These are phyloP conservation scores for Coregonus sp. DNA, from an alignment of 2,797 vertebrate species.

Conservation along the genomic window DNA sequence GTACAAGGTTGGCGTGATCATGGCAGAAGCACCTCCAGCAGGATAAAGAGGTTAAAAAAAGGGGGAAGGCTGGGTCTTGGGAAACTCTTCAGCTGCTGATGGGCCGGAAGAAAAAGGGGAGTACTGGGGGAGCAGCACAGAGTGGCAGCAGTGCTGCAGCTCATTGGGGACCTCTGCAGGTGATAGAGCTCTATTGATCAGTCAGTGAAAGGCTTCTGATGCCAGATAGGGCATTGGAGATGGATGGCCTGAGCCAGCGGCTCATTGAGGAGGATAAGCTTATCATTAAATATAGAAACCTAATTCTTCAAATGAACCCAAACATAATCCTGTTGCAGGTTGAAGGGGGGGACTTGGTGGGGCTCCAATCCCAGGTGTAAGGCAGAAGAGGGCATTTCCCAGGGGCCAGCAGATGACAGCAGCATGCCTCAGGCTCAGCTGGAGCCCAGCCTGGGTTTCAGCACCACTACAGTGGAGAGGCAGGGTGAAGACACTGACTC, in stretches of 20 bases:
- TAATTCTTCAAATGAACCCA: background rate
- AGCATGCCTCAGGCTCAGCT: background rate
- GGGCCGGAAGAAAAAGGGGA: slow-evolving; percentile 29
- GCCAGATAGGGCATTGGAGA: background rate
- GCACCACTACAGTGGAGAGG: background rate
- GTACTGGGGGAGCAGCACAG: slow-evolving; percentile 20
- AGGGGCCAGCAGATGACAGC: background rate
- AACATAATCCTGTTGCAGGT: slow-evolving; percentile 22
- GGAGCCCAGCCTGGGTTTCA: slow-evolving; percentile 15
- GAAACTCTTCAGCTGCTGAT: slow-evolving; percentile 48
- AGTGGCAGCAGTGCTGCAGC: slow-evolving; percentile 35
- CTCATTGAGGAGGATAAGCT: background rate
- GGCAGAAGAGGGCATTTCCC: background rate
- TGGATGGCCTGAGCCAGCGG: no score
- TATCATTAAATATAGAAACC: background rate
- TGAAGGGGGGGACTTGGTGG: slow-evolving; percentile 43
- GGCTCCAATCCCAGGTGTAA: no score
- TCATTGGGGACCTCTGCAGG: slow-evolving; percentile 52
- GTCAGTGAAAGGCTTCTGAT: slow-evolving; percentile 26
- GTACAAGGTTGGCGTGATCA: no score
- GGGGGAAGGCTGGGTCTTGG: slow-evolving; percentile 1
- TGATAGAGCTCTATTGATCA: slow-evolving; percentile 46
- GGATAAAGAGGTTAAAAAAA: background rate
- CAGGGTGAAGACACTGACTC: background rate
- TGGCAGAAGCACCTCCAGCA: background rate